Evolutionary conservation across 53 echinoderm and acorn worm genomes (phyloP).

Genomic region (Echinometra lucunter): DNA sequence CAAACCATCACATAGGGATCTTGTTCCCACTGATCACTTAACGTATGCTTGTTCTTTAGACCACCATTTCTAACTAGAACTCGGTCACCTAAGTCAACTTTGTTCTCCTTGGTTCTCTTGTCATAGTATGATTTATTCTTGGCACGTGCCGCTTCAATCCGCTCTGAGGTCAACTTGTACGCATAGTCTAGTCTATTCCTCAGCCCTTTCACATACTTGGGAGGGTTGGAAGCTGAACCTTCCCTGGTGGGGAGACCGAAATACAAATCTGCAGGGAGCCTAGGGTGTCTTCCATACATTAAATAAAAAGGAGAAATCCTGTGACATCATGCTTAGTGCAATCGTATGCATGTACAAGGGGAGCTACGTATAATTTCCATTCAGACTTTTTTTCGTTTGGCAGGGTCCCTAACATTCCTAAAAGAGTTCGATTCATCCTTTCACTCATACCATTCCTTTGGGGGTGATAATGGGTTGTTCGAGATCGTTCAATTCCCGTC

Average conservation of each 20-base stretch:
- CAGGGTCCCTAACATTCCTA: slow-evolving; percentile 70
- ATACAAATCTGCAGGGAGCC: slow-evolving; percentile 63
- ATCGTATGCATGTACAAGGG: slow-evolving; percentile 77
- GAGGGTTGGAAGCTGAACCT: not conserved
- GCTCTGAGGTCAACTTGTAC: slow-evolving; percentile 42
- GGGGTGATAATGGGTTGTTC: too few relatives aligned
- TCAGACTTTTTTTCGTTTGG: slow-evolving; percentile 58
- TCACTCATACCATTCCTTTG: too few relatives aligned
- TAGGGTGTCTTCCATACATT: slow-evolving; percentile 79
- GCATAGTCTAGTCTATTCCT: slow-evolving; percentile 62
- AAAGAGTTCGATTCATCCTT: too few relatives aligned
- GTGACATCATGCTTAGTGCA: slow-evolving; percentile 71
- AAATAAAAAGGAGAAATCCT: slow-evolving; percentile 72
- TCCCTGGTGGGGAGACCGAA: slow-evolving; percentile 3
- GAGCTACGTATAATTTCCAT: slow-evolving; percentile 74
- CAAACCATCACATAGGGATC: not conserved
- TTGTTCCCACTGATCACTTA: slow-evolving; percentile 60
- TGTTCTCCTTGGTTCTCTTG: not conserved
- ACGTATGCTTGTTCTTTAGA: slow-evolving; percentile 45
- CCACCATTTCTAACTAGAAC: slow-evolving; percentile 57
- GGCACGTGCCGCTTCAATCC: not conserved
- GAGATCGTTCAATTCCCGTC: too few relatives aligned
- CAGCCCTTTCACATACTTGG: slow-evolving; percentile 40
- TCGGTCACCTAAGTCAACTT: slow-evolving; percentile 47
- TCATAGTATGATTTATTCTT: not conserved